Conservation (phyloP, 2,888 invertebrate genomes). For the Thera obeliscata region DNA sequence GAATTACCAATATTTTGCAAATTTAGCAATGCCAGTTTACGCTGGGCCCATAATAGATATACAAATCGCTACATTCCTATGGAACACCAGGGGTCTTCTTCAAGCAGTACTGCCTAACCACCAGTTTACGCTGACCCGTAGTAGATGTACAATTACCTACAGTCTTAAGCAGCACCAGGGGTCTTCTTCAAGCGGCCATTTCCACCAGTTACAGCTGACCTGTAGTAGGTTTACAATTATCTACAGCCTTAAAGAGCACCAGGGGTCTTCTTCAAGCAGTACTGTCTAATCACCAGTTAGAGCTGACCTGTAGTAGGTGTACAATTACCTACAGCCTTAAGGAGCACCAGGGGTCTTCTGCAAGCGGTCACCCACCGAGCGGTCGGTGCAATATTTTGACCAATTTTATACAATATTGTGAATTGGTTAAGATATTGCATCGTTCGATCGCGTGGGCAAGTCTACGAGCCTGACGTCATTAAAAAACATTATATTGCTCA, state of each 20-base stretch:
- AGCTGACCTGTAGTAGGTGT: too few species aligned
- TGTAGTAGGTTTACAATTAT: too few species aligned
- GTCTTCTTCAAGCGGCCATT: not conserved
- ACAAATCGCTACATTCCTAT: too few species aligned
- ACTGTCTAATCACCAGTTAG: too few species aligned
- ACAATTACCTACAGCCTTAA: not conserved
- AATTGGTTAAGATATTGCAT: constrained; percentile 85
- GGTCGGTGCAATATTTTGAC: constrained; percentile 83
- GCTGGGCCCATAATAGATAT: too few species aligned
- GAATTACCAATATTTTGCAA: too few species aligned
- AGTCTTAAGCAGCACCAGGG: not conserved
- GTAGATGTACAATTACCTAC: too few species aligned
- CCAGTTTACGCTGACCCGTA: too few species aligned
- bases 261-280: not conserved
- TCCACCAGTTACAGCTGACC: too few species aligned
- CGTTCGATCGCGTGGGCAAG: constrained; percentile 72
- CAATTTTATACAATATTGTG: constrained; percentile 74
- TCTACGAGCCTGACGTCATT: constrained; percentile 51
- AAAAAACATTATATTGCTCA: not conserved
- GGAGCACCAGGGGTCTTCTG: not conserved
- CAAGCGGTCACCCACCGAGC: constrained; percentile 44
- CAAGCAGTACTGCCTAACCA: too few species aligned
- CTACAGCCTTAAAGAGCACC: not conserved
- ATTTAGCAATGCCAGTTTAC: too few species aligned
- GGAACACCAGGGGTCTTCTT: too few species aligned